phyloP scores from a whole-genome alignment of 2,888 invertebrate species.

The Calameuta filiformis region DNA sequence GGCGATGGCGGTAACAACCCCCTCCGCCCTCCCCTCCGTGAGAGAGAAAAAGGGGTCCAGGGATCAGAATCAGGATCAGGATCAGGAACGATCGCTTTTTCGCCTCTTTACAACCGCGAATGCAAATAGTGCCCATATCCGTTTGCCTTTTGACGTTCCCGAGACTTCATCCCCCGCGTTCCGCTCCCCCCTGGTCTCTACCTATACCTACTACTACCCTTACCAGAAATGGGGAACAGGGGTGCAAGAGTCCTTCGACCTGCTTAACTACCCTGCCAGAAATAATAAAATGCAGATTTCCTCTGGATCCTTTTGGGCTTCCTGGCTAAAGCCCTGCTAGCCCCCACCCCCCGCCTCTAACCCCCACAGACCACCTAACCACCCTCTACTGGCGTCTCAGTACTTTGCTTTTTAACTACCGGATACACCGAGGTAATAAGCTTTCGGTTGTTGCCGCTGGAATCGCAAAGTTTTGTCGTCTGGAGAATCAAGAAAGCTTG shows the following conservation, averaged over 20 bases:
- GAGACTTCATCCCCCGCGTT: conserved; percentile 5
- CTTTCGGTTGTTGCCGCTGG: background rate
- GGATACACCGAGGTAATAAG: background rate
- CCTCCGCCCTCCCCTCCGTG: background rate
- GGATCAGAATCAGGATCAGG: background rate
- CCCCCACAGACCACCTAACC: background rate
- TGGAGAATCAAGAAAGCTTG: background rate
- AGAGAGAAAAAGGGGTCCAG: conserved; percentile 6
- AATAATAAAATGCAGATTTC: conserved; percentile 62
- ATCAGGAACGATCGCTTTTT: conserved; percentile 34
- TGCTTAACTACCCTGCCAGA: conserved; percentile 54
- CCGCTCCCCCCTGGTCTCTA: conserved; percentile 6
- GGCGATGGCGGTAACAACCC: conserved; percentile 30
- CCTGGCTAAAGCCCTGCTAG: conserved; percentile 1
- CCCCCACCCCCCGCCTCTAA: background rate
- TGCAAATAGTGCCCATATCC: conserved; percentile 63
- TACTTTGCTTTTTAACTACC: conserved; percentile 26
- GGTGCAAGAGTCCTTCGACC: conserved; percentile 27
- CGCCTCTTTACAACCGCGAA: conserved; percentile 58
- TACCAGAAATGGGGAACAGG: conserved; percentile 15
- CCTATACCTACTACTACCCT: conserved; percentile 15
- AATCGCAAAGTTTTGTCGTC: background rate
- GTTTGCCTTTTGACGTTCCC: conserved; percentile 46
- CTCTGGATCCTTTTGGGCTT: conserved; percentile 26
- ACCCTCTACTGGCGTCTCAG: conserved; percentile 20